Percentiles rank a stretch among this genome's conserved stretches.
Evolutionary conservation across 2,113 vertebrate genomes (phyloP).

Genomic region (Pterocles burchelli): DNA sequence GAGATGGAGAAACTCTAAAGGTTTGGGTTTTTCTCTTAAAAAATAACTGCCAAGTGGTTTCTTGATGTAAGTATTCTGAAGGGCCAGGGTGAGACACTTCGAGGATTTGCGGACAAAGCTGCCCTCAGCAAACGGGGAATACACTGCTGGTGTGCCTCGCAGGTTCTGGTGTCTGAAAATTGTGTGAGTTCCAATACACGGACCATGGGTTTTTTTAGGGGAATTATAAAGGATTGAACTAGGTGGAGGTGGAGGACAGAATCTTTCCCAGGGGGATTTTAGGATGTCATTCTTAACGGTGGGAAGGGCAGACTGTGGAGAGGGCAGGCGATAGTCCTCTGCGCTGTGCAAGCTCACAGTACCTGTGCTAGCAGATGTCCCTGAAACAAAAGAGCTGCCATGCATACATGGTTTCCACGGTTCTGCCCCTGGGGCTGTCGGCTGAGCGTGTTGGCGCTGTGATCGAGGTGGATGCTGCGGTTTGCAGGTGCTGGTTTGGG

Average conservation of each 20-base stretch:
- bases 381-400: background rate
- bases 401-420: accelerated
- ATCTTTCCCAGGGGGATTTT: accelerated
- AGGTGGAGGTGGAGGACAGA: background rate
- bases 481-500: background rate
- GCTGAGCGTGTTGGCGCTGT: background rate
- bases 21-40: background rate
- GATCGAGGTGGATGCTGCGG: background rate
- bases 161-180: background rate
- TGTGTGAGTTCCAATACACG: background rate
- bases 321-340: background rate
- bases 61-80: background rate
- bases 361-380: accelerated
- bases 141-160: accelerated
- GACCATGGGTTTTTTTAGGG: background rate
- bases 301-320: background rate
- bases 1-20: background rate
- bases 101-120: background rate
- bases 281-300: accelerated
- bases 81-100: background rate
- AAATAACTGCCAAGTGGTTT: background rate
- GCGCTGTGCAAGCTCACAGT: accelerated
- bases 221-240: background rate
- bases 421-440: background rate
- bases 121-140: background rate